Base-by-base conservation (phyloP, 2,113 vertebrate genomes). In the Bombycilla garrulus region DNA sequence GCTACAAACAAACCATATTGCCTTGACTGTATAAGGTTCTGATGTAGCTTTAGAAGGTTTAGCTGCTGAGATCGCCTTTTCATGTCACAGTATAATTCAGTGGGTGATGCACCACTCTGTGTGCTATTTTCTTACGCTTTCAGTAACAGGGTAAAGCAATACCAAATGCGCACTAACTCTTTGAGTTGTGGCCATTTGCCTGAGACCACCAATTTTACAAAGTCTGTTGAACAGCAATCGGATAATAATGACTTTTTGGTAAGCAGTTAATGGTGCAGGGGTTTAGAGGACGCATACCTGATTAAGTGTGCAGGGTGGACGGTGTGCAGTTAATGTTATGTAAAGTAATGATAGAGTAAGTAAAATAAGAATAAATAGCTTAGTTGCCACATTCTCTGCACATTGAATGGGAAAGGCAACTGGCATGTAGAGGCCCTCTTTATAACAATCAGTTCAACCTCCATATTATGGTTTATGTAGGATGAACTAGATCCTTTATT, bases 201-300 rank as follows among this genome's bases (percentile, higher is more conserved):
- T 57, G 72, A 95, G 91, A 91, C 65, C 12, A 83, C 47, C 42
- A 86, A 96, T 92, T 94, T 93, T 90, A 74, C 60, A 74, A 81
- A 88, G 85, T 47, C 92, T 86, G 20, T 31, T 93, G 88, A 96
- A 81, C 79, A 93, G 60, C 56, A 94, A 88, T 90, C 54, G 83
- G 66, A 96, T 88, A 91, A 86, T 97, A 96, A 96, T 90, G 93
- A 88, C 85, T 96, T 92, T 91, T 80, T 54, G 38, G 56, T 86
- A 62, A 62, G 84, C 35, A 83, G 78, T 53, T 95, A 95, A 96
- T 92, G 93, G 83, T 77, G 78, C 93, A 74, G 31, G 22, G 17
- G 58, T 80, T 91, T 90, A 80, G 85, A 81, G 31, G 51, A 86
- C 81, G 44, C 44, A 93, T 64, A 93, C 85, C 76, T 90, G 72